Base-by-base conservation (phyloP, 2,113 vertebrate genomes). In the Tragelaphus buxtoni region DNA sequence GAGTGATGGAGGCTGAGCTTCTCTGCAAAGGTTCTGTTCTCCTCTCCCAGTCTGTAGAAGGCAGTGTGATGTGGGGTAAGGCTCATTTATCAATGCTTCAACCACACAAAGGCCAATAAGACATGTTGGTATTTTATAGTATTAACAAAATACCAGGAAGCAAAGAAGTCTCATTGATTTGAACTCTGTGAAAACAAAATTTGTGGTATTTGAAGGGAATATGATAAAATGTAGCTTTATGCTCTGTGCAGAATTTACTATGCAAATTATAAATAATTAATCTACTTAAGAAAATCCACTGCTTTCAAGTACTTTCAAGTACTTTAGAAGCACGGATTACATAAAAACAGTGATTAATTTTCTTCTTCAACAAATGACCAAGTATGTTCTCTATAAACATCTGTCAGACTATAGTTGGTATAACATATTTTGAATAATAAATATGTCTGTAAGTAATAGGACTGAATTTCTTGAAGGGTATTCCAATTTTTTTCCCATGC, bases 251-350 rank as follows among this genome's bases (percentile, higher is more conserved):
- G 74, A 91, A 92, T 88, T 96, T 24, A 39, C 60, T 95, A 39
- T 88, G 90, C 60, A 88, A 84, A 97, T 96, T 89, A 53, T 93
- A 95, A 89, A 95, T 97, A 96, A 93, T 98, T 97, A 94, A 95
- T 95, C 90, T 81, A 76, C 84, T 95, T 96, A 82, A 97, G 63
- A 96, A 97, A 95, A 83, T 39, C 92, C 92, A 91, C 74, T 76
- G 79, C 55, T 95, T 93, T 96, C 24, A 90, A 97, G 95, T 92
- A 65, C 61, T 55, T 45, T 96, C n/a, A 91, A 96, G 91, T 92
- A 85, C 30, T 90, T 97, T 61, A 85, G 63, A 91, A 82, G 35
- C 88, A 94, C 60, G 95, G 84, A 92, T 97, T 95, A 81, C 51
- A 97, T 94, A 63, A 92, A 97, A 96, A 96, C 81, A 97, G 32